phyloP scores from a whole-genome alignment of 92 coral and sea anemone genomes.

The Metridium senile region DNA sequence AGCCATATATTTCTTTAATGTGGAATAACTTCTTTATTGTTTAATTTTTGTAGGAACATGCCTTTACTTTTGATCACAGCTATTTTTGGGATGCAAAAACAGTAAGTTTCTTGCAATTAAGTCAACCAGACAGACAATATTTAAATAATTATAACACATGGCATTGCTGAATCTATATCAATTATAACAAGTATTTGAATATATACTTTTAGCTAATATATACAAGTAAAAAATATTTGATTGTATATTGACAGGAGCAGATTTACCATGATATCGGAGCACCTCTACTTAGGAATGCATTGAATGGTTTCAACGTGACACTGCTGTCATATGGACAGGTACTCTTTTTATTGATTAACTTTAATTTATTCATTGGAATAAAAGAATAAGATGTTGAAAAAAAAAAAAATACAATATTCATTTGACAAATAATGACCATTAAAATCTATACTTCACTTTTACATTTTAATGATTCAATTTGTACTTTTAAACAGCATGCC shows the following conservation, averaged over 20 bases:
- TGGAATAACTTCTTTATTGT: too few relatives aligned
- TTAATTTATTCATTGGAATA: not conserved
- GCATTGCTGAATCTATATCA: too few relatives aligned
- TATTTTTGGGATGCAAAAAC: conserved; percentile 98
- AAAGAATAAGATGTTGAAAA: not conserved
- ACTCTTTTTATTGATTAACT: not conserved
- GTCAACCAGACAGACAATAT: too few relatives aligned
- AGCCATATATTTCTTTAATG: too few relatives aligned
- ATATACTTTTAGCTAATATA: too few relatives aligned
- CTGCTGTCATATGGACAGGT: conserved; percentile 96
- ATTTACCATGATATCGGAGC: conserved; percentile 90
- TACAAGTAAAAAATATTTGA: not conserved
- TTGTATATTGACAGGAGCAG: conserved; percentile 67
- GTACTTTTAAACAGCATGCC: too few relatives aligned
- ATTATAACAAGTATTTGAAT: too few relatives aligned
- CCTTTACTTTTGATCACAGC: conserved; percentile 89
- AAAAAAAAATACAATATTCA: not conserved
- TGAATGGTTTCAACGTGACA: conserved; percentile 87
- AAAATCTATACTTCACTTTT: too few relatives aligned
- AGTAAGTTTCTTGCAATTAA: conserved; percentile 84
- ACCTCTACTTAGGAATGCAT: conserved; percentile 72
- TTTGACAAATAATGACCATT: too few relatives aligned
- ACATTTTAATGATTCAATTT: too few relatives aligned
- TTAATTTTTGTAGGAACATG: conserved; percentile 96
- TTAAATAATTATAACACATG: too few relatives aligned